Evolutionary conservation across 2,797 vertebrate species (phyloP).

Genomic region (Alfaro cultratus): DNA sequence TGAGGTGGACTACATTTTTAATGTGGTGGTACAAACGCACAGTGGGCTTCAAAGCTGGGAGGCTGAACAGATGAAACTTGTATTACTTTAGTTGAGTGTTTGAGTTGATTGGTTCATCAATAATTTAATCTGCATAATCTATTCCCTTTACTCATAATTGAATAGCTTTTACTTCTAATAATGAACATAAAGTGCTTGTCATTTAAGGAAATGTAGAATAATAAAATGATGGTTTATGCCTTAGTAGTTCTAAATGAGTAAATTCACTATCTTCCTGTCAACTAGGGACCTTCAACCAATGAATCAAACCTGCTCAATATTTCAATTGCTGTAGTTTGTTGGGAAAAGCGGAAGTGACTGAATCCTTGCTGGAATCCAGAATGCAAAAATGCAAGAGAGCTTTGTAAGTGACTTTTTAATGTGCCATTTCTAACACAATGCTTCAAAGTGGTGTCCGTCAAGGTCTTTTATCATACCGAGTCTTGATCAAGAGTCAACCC

Average conservation of each 20-base stretch:
- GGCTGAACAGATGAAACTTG: not conserved
- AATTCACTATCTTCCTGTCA: not conserved
- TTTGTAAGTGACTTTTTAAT: not conserved
- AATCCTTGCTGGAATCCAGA: not conserved
- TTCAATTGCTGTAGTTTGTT: not conserved
- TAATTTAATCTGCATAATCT: not conserved
- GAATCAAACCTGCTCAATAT: not conserved
- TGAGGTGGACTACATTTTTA: conserved; percentile 8
- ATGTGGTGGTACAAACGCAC: not conserved
- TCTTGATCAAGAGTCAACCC: not conserved
- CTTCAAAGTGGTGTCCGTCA: not conserved
- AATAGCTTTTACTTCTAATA: not conserved
- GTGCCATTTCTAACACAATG: not conserved
- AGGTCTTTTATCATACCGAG: not conserved
- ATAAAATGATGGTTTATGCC: not conserved
- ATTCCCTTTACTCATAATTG: not conserved
- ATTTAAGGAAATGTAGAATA: not conserved
- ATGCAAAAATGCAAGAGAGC: not conserved
- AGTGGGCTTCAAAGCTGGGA: not conserved
- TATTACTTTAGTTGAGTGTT: not conserved
- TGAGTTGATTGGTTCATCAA: not conserved
- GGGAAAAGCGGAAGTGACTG: not conserved
- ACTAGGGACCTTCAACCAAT: not conserved
- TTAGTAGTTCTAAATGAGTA: not conserved
- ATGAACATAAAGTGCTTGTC: not conserved